Conservation (phyloP, 2,113 vertebrate species). For the Puma concolor region DNA sequence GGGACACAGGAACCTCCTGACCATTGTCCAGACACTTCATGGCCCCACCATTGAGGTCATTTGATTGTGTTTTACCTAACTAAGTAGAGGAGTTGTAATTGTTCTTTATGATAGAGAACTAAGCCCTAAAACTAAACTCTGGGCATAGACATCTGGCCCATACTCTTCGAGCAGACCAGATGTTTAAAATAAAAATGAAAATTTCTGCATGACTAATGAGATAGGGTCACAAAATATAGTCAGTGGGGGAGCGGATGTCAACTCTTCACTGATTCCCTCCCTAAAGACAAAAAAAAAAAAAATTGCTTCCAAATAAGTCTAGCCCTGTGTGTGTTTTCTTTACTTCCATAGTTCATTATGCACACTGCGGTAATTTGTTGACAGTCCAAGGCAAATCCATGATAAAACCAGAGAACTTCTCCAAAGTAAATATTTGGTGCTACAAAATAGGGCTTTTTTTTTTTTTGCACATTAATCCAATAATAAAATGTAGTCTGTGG, state of each 20-base stretch:
- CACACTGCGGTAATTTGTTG: conserved; percentile 70
- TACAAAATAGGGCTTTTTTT: conserved; percentile 55
- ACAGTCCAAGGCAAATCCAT: conserved; percentile 72
- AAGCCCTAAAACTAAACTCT: conserved; percentile 77
- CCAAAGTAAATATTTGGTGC: conserved; percentile 75
- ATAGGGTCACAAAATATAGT: neutral
- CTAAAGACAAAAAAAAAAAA: conserved; percentile 16
- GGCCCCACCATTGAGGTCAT: neutral
- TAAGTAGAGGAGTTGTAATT: conserved; percentile 68
- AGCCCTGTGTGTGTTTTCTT: conserved; percentile 63
- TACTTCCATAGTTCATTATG: conserved; percentile 64
- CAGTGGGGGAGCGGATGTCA: conserved; percentile 77
- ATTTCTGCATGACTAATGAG: conserved; percentile 79
- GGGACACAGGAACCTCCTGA: neutral
- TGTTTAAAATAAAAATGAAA: conserved; percentile 74
- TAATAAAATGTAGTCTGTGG: conserved; percentile 72
- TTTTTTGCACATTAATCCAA: conserved; percentile 78
- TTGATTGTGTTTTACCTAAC: conserved; percentile 51
- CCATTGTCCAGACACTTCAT: neutral
- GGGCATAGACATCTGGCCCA: conserved; percentile 70
- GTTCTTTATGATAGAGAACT: conserved; percentile 76
- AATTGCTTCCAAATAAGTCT: conserved; percentile 50
- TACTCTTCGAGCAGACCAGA: conserved; percentile 53
- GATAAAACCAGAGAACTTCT: conserved; percentile 73
- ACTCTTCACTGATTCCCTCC: conserved; percentile 67